Base-by-base conservation (phyloP, 2,888 invertebrate species). In the Noctua janthe region DNA sequence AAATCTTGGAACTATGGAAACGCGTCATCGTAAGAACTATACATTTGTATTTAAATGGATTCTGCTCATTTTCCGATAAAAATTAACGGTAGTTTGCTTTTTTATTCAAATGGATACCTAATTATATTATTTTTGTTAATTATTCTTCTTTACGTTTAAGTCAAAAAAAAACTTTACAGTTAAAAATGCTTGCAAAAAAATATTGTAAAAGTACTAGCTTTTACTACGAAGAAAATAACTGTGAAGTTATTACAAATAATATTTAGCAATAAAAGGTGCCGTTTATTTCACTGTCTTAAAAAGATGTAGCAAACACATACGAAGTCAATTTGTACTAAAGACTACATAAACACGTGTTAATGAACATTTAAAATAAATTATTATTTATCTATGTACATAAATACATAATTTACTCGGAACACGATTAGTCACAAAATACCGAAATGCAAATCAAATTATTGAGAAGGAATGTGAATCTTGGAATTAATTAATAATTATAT, bases 351-450 rank as follows among this genome's bases (percentile, higher is more conserved):
- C 76, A 76, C 71, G 83, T 86, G 86, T 70, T 86, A 82, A 77
- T 83, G 80, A 75, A 75, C 80, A 78, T 81, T 76, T 78, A 20
- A 64, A 87, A 76, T 73, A 67, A 77, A 85, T 86, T 78, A 80
- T 81, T 76, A 76, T 75, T 76, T 74, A 74, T 83, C 59, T 59
- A 80, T 75, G 83, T 75, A 86, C 72, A 84, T 85, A 84, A 78
- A 85, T 84, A 85, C 85, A 85, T 85, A 75, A 85, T 85, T 84
- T 84, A 72, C 85, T 78, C 7, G 39, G 71, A 85, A 83, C 59
- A 13, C 51, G 71, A 64, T 84, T 84, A 85, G 74, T 84, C 82
- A 84, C 78, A 74, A 82, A 72, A 82, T 78, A 85, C 78, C 82
- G 23, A 82, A 84, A 85, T 81, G 85, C 70, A 81, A 81, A 84